A percentile compares a stretch with the other conserved stretches of the same genome.
Evolutionary conservation across 1,140 invertebrate species (phyloP).

Genomic region (Sarcophaga bullata): DNA sequence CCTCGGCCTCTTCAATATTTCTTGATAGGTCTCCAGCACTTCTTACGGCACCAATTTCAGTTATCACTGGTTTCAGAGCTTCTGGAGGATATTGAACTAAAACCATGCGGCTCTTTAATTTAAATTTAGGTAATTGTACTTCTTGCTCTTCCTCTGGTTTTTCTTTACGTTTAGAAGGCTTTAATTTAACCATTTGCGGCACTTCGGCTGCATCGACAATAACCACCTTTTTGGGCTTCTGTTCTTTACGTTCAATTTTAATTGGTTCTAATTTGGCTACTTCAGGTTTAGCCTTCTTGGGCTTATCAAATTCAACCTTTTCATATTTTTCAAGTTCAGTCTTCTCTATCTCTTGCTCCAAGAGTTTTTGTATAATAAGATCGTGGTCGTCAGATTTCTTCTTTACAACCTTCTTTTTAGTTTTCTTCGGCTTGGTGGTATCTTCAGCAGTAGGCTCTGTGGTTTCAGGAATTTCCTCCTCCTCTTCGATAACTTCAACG

Average conservation of each 20-base stretch:
- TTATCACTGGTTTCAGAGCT: conserved; percentile 49
- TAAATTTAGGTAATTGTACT: conserved; percentile 57
- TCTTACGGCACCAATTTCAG: conserved; percentile 52
- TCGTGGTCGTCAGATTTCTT: conserved; percentile 63
- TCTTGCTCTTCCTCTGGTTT: conserved; percentile 55
- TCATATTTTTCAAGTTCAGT: conserved; percentile 64
- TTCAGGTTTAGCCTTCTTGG: conserved; percentile 62
- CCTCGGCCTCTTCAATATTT: conserved; percentile 63
- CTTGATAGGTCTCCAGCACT: conserved; percentile 59
- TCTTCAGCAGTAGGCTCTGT: conserved; percentile 49
- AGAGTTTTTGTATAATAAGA: conserved; percentile 57
- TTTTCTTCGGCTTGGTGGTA: conserved; percentile 53
- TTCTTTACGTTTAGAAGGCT: conserved; percentile 59
- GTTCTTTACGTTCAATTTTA: conserved; percentile 60
- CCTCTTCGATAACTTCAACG: conserved; percentile 55
- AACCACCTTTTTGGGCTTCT: conserved; percentile 60
- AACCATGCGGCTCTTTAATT: conserved; percentile 60
- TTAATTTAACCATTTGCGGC: conserved; percentile 59
- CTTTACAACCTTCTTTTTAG: conserved; percentile 58
- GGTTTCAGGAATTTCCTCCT: conserved; percentile 50
- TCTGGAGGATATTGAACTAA: conserved; percentile 58
- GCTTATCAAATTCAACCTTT: conserved; percentile 56
- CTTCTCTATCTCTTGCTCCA: conserved; percentile 63
- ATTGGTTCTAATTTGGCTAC: conserved; percentile 56
- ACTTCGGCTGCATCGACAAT: conserved; percentile 58